phyloP scores from a whole-genome alignment of 2,113 vertebrate species.

The Oncorhynchus masou region DNA sequence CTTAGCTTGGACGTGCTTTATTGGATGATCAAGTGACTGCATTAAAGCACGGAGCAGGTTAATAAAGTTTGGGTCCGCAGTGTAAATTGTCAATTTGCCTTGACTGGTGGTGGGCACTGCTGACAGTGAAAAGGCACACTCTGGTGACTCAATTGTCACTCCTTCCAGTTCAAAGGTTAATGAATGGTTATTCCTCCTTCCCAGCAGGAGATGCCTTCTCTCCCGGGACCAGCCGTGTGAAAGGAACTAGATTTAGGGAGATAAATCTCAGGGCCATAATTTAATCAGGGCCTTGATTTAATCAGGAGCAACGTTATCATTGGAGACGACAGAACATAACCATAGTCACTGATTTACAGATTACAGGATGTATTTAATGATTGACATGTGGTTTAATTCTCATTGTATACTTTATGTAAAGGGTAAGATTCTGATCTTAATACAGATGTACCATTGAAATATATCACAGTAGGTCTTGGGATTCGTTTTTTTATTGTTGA shows the following conservation, averaged over 20 bases:
- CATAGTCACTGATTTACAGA: slow-evolving; percentile 28
- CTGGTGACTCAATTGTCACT: slow-evolving; percentile 59
- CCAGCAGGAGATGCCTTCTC: slow-evolving; percentile 65
- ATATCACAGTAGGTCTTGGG: too few species aligned
- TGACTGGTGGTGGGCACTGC: slow-evolving; percentile 21
- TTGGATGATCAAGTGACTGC: slow-evolving; percentile 51
- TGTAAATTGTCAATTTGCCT: slow-evolving; percentile 60
- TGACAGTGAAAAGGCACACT: slow-evolving; percentile 33
- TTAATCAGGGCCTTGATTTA: slow-evolving; percentile 57
- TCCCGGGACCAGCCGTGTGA: slow-evolving; percentile 66
- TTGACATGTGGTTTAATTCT: slow-evolving; percentile 60
- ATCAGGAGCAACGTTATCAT: slow-evolving; percentile 61
- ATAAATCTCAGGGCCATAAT: slow-evolving; percentile 67
- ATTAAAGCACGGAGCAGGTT: slow-evolving; percentile 48
- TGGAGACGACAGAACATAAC: slow-evolving; percentile 65
- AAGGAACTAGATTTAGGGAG: slow-evolving; percentile 68
- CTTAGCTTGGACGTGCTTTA: slow-evolving; percentile 4
- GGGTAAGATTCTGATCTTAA: too few species aligned
- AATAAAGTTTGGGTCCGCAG: slow-evolving; percentile 57
- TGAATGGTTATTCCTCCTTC: slow-evolving; percentile 74
- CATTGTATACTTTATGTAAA: slow-evolving; percentile 33
- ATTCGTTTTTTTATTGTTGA: too few species aligned
- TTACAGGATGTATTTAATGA: slow-evolving; percentile 26
- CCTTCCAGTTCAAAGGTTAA: slow-evolving; percentile 75
- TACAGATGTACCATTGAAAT: neutral